A percentile compares a stretch with the other conserved stretches of the same genome.
Evolutionary conservation across 2,113 vertebrate genomes (phyloP).

Genomic region (Tylochromis polylepis): DNA sequence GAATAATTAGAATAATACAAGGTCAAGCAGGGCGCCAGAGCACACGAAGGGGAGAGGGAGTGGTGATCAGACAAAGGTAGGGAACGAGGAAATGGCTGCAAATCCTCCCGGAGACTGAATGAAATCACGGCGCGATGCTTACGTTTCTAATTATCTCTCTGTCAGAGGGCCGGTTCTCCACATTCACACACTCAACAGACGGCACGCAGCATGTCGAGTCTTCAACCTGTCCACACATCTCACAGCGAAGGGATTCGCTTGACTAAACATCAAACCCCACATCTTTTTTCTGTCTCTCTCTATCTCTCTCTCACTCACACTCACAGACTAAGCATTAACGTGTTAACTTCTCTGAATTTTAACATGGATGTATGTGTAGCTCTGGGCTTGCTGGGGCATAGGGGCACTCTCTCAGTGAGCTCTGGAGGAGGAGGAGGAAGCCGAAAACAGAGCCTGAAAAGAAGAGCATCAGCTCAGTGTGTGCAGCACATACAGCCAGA

Average conservation of each 20-base stretch:
- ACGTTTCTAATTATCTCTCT: constrained; percentile 15
- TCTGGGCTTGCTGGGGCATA: not conserved
- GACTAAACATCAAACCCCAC: not conserved
- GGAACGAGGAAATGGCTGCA: not conserved
- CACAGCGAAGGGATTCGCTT: not conserved
- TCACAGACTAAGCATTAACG: not conserved
- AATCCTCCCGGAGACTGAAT: not conserved
- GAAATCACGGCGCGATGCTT: not conserved
- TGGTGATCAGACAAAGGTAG: not conserved
- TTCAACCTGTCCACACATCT: not conserved
- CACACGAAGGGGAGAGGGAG: not conserved
- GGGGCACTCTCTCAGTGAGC: not conserved
- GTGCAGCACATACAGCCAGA: not conserved
- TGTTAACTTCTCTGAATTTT: not conserved
- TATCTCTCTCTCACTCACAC: not conserved
- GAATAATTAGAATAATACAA: constrained; percentile 60
- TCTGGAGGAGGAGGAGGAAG: not conserved
- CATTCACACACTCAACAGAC: not conserved
- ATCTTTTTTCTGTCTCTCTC: not conserved
- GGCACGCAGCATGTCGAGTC: not conserved
- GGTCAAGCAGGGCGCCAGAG: constrained; percentile 23
- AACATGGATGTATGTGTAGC: not conserved
- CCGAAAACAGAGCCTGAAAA: not conserved
- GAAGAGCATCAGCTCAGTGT: not conserved
- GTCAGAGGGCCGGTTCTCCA: not conserved